Percentiles rank a stretch among this genome's conserved stretches.
phyloP scores from a whole-genome alignment of 2,888 invertebrate genomes.

The Drosophila prostipennis region DNA sequence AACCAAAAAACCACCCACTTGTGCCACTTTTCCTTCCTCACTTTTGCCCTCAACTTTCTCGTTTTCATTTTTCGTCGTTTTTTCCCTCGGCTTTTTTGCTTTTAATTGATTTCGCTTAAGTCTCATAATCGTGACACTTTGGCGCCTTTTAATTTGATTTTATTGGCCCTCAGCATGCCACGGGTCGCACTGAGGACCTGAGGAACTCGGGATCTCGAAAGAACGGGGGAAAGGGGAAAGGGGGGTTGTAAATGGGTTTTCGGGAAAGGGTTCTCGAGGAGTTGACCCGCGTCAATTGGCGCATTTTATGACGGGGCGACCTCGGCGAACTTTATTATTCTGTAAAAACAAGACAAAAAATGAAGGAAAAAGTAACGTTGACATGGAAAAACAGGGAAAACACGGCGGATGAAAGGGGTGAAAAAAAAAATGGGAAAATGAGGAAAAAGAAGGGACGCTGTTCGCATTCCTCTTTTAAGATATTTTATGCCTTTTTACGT shows the following conservation, averaged over 20 bases:
- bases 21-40: constrained; percentile 36
- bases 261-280: constrained; percentile 33
- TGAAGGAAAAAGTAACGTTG: constrained; percentile 20
- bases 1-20: constrained; percentile 19
- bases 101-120: constrained; percentile 80
- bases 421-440: not conserved
- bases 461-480: constrained; percentile 45
- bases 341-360: constrained; percentile 27
- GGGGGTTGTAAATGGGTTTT: constrained; percentile 7
- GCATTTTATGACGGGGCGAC: constrained; percentile 68
- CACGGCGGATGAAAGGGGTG: not conserved
- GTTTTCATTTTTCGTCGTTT: constrained; percentile 4
- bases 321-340: constrained; percentile 69
- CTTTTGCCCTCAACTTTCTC: constrained; percentile 41
- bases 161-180: constrained; percentile 71
- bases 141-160: constrained; percentile 81
- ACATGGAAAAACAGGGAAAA: constrained; percentile 35
- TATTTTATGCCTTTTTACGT: constrained; percentile 54
- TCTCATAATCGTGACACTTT: constrained; percentile 79
- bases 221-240: no score
- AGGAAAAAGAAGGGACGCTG: constrained; percentile 44
- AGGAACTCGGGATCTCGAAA: constrained; percentile 1
- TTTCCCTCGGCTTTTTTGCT: constrained; percentile 24
- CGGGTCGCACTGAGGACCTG: not conserved
- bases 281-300: constrained; percentile 72